Percentiles rank a stretch among this genome's conserved stretches.
phyloP scores from a whole-genome alignment of 2,888 invertebrate genomes.

The Cryptops parisi region DNA sequence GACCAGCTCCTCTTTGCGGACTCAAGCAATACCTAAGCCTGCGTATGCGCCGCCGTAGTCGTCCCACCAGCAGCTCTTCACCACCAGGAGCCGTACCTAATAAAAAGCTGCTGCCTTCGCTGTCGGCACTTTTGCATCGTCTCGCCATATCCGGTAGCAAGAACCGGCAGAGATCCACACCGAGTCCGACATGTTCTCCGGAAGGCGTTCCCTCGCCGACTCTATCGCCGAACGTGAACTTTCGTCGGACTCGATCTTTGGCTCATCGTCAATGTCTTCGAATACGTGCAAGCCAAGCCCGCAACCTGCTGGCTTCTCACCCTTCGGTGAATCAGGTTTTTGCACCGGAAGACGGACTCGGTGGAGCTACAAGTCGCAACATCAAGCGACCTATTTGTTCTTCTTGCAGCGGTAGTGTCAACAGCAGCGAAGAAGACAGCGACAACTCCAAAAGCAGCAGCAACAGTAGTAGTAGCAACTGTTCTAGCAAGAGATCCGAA shows the following conservation, averaged over 20 bases:
- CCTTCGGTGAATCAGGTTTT: slow-evolving; percentile 8
- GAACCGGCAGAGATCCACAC: background rate
- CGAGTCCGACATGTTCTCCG: background rate
- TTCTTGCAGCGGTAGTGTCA: no score
- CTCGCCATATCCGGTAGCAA: background rate
- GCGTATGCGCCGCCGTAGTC: background rate
- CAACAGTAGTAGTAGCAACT: background rate
- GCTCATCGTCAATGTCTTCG: slow-evolving; percentile 8
- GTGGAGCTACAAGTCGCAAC: background rate
- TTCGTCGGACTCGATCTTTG: background rate
- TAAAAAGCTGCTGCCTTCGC: background rate
- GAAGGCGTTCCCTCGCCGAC: background rate
- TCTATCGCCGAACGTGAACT: background rate
- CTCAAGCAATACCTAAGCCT: background rate
- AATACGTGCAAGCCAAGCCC: slow-evolving; percentile 8
- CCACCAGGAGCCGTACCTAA: background rate
- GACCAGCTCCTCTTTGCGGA: background rate
- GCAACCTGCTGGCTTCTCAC: slow-evolving; percentile 2
- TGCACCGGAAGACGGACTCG: slow-evolving; percentile 6
- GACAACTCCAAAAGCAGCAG: background rate
- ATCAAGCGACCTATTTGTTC: no score
- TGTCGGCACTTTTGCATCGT: background rate
- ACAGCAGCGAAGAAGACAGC: background rate
- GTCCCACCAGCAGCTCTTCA: background rate
- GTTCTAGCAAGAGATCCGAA: no score